Percentiles rank a stretch among this genome's conserved stretches.
Evolutionary conservation across 2,797 vertebrate genomes (phyloP).

Genomic region (Neoniphon sammara): DNA sequence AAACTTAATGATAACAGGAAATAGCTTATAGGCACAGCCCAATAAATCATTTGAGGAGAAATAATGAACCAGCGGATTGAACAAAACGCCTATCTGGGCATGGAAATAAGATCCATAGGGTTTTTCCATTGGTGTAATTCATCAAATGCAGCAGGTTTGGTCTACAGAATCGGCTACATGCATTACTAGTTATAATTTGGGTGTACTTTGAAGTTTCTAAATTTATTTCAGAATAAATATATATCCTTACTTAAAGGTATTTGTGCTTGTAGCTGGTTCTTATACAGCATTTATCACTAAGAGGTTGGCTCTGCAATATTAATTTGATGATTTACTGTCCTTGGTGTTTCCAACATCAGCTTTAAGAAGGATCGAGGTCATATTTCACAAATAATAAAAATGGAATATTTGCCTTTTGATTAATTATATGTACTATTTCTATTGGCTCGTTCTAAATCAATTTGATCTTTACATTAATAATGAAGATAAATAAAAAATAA

Average conservation of each 20-base stretch:
- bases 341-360: neutral
- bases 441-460: neutral
- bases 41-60: neutral
- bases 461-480: neutral
- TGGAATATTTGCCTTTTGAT: constrained; percentile 3
- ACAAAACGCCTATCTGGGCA: constrained; percentile 1
- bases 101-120: neutral
- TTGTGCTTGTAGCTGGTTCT: constrained; percentile 47
- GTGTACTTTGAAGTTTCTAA: neutral
- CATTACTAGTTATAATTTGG: constrained; percentile 11
- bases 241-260: neutral
- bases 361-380: constrained; percentile 6
- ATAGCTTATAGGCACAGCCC: no score
- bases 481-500: constrained; percentile 17
- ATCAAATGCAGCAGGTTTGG: constrained; percentile 32
- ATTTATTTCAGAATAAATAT: neutral
- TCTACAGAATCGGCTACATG: constrained; percentile 31
- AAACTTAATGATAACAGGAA: neutral
- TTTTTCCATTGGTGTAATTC: neutral
- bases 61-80: constrained; percentile 5
- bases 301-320: neutral
- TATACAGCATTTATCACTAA: neutral
- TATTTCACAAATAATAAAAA: constrained; percentile 13
- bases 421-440: neutral
- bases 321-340: neutral